Percentiles rank a stretch among this genome's conserved stretches.
These are phyloP conservation scores for Lepilemur septentrionalis DNA, from an alignment of 2,797 vertebrate species.

Conservation along the genomic window DNA sequence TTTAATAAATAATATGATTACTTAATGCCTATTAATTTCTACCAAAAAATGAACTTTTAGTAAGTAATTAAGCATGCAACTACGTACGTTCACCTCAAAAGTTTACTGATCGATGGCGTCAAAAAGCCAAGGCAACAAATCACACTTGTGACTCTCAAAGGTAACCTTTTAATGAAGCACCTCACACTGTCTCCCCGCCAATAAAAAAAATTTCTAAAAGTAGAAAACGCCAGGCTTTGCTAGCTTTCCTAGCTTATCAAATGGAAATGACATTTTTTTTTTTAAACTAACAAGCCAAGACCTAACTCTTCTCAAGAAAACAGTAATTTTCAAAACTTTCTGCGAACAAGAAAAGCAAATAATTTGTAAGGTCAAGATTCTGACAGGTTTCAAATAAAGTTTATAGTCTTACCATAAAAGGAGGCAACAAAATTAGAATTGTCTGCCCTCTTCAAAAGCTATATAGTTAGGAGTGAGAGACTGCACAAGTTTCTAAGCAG, in stretches of 20 bases:
- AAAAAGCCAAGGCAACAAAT: not conserved
- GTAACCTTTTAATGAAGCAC: constrained; percentile 27
- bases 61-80: not conserved
- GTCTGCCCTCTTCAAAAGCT: constrained; percentile 2
- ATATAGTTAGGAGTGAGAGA: not conserved
- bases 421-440: not conserved
- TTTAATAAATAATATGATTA: not conserved
- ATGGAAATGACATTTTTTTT: not conserved
- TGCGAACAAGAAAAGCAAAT: constrained; percentile 11
- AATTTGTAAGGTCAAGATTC: not conserved
- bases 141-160: not conserved
- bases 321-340: constrained; percentile 18
- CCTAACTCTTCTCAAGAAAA: constrained; percentile 44
- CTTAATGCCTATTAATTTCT: not conserved
- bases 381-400: constrained; percentile 57
- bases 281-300: constrained; percentile 42
- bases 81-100: constrained; percentile 24
- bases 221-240: not conserved
- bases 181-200: not conserved
- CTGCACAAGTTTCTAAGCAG: not conserved
- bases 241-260: not conserved
- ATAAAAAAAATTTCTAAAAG: constrained; percentile 39
- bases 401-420: not conserved
- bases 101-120: not conserved
- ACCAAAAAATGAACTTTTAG: not conserved